Evolutionary conservation across 2,888 invertebrate genomes (phyloP), one percentile per base, ranked within the genome.

Genomic region (Pammene aurita): DNA sequence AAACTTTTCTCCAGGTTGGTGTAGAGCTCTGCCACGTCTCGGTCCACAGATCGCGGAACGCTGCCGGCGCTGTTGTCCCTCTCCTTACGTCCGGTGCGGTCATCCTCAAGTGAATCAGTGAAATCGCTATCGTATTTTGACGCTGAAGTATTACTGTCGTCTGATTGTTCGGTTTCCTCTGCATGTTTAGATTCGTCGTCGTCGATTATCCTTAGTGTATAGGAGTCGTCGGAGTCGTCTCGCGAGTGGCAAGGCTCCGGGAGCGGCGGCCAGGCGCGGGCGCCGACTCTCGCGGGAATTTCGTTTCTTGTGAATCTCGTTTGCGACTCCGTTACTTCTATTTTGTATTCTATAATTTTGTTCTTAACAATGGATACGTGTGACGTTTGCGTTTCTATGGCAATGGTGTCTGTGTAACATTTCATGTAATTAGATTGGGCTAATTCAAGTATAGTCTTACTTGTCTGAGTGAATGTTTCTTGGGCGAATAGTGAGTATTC

Each of bases 401-500:
- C 81, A 48, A 83, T 83, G 26, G 73, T 75, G 42, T 81, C 70
- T 9, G 71, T 42, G 18, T 72, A 73, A 71, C 71, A 77, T 13
- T 67, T 66, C n/a, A 74, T 70, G 2, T 73, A 75, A n/a, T 89
- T 89, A 13, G 77, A 77, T 75, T 89, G 84, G 7, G 91, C 93
- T 63, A 94, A 76, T 75, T 94, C 87, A 48, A 94, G 80, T 56
- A 94, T 92, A 2, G 94, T 94, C 84, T 93, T 94, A 74, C 94
- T 94, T 0, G 94, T 94, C 82, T 94, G 94, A 9, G 94, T 94
- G 71, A 83, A 90, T 18, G 81, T 88, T 77, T 92, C 92, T 75
- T 88, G 85, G 13, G 85, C 79, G 11, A 84, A 57, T 55, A 83
- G 74, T 5, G 82, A 77, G 71, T 78, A 80, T 64, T 77, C 78